Conservation (phyloP, 2,888 invertebrate genomes). For the Sarcophaga carnaria region DNA sequence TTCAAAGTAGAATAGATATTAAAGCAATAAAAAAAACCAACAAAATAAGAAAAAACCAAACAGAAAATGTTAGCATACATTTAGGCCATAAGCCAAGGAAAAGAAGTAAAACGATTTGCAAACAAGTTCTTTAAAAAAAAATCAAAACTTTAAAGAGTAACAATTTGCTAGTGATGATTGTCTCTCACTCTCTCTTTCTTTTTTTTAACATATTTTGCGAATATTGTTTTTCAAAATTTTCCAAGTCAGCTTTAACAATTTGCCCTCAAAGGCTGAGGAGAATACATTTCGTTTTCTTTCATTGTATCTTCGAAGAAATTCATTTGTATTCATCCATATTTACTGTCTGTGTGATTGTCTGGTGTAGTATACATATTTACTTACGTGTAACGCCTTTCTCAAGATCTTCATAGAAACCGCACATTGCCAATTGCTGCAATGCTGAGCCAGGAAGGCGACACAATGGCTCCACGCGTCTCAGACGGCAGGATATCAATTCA, state of each 20-base stretch:
- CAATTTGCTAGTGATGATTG: slow-evolving; percentile 17
- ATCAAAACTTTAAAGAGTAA: slow-evolving; percentile 13
- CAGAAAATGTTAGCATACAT: slow-evolving; percentile 59
- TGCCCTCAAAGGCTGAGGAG: no score
- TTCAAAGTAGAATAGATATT: background rate
- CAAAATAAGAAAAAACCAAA: slow-evolving; percentile 7
- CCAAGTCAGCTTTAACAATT: background rate
- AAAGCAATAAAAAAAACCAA: no score
- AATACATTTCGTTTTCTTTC: no score
- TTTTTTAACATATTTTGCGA: background rate
- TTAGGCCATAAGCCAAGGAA: slow-evolving; percentile 63
- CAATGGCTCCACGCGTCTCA: slow-evolving; percentile 85
- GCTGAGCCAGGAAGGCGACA: slow-evolving; percentile 86
- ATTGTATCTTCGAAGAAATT: no score
- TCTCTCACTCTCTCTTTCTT: background rate
- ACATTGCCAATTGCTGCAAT: slow-evolving; percentile 88
- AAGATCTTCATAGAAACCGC: slow-evolving; percentile 90
- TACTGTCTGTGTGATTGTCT: slow-evolving; percentile 30
- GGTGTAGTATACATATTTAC: slow-evolving; percentile 76
- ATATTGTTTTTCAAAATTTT: background rate
- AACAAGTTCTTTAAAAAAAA: background rate
- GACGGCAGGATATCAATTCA: slow-evolving; percentile 87
- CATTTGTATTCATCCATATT: slow-evolving; percentile 46
- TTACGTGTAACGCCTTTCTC: slow-evolving; percentile 90
- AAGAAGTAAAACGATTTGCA: slow-evolving; percentile 4